phyloP scores from a whole-genome alignment of 2,113 vertebrate genomes.

The Mola mola region DNA sequence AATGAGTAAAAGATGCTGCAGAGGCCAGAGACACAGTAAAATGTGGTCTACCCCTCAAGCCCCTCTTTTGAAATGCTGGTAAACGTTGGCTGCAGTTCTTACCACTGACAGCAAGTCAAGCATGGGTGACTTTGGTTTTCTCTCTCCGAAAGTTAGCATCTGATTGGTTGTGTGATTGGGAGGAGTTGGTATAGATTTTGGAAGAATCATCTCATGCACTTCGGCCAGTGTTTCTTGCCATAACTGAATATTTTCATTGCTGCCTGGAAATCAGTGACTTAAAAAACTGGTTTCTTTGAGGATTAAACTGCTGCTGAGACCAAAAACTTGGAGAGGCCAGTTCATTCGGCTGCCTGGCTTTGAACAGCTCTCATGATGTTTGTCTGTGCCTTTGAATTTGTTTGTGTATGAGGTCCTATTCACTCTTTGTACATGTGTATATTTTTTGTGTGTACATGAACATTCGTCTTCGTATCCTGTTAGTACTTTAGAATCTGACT shows the following conservation, averaged over 20 bases:
- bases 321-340: conserved; percentile 35
- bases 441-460: neutral
- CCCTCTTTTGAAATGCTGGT: no score
- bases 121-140: no score
- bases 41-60: no score
- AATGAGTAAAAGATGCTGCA: conserved; percentile 39
- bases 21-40: neutral
- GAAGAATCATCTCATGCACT: conserved; percentile 26
- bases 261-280: conserved; percentile 22
- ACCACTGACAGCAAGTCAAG: neutral
- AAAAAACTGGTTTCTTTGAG: conserved; percentile 12
- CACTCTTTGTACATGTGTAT: conserved; percentile 1
- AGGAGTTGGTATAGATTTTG: conserved; percentile 10
- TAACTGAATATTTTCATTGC: conserved; percentile 30
- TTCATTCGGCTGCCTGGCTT: conserved; percentile 24
- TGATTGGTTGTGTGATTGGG: conserved; percentile 8
- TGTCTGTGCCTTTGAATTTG: conserved; percentile 29
- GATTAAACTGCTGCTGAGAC: conserved; percentile 52
- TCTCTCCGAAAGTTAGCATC: conserved; percentile 10
- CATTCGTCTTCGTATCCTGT: conserved; percentile 46
- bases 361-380: conserved; percentile 27
- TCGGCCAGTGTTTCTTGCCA: conserved; percentile 19
- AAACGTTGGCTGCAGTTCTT: neutral
- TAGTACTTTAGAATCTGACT: conserved; percentile 44
- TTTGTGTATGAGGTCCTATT: conserved; percentile 31